Evolutionary conservation across 2,797 vertebrate species (phyloP).

Genomic region (Eleutherodactylus coqui): DNA sequence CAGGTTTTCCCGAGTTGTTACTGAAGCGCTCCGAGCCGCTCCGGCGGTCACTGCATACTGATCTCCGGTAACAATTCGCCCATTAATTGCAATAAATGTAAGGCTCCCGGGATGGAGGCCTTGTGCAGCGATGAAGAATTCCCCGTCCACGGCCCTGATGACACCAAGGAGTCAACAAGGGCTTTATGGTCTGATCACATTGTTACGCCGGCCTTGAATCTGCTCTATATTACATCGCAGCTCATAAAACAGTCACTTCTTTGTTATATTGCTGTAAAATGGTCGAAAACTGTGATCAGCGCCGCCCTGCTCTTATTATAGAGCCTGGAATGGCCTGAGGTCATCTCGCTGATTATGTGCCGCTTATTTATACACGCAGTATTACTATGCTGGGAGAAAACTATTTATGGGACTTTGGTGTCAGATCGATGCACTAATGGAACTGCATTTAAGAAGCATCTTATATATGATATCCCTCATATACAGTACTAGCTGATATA

Average conservation of each 20-base stretch:
- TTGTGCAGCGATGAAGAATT: slow-evolving; percentile 10
- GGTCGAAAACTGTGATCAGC: slow-evolving; percentile 25
- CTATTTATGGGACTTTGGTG: slow-evolving; percentile 46
- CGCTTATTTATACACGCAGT: slow-evolving; percentile 39
- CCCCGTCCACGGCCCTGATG: not conserved
- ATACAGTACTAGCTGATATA: too few relatives aligned
- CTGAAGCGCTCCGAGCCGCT: too few relatives aligned
- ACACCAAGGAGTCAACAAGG: slow-evolving; percentile 7
- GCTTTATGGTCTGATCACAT: not conserved
- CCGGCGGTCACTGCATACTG: too few relatives aligned
- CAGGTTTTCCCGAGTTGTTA: too few relatives aligned
- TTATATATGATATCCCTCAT: not conserved
- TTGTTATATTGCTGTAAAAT: slow-evolving; percentile 38
- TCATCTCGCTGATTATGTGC: slow-evolving; percentile 24
- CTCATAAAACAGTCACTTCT: slow-evolving; percentile 27
- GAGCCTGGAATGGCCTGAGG: slow-evolving; percentile 36
- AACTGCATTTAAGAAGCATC: not conserved
- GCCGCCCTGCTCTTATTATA: slow-evolving; percentile 33
- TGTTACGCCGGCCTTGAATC: slow-evolving; percentile 13
- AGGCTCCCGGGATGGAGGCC: not conserved
- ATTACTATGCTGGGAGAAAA: slow-evolving; percentile 19
- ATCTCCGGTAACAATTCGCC: not conserved
- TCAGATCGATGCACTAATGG: slow-evolving; percentile 39
- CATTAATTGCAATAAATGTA: slow-evolving; percentile 24
- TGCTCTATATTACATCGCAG: slow-evolving; percentile 22